A percentile compares a stretch with the other conserved stretches of the same genome.
These are phyloP conservation scores for Temnopleurus reevesii DNA, from an alignment of 53 echinoderm and acorn worm species.

Conservation along the genomic window DNA sequence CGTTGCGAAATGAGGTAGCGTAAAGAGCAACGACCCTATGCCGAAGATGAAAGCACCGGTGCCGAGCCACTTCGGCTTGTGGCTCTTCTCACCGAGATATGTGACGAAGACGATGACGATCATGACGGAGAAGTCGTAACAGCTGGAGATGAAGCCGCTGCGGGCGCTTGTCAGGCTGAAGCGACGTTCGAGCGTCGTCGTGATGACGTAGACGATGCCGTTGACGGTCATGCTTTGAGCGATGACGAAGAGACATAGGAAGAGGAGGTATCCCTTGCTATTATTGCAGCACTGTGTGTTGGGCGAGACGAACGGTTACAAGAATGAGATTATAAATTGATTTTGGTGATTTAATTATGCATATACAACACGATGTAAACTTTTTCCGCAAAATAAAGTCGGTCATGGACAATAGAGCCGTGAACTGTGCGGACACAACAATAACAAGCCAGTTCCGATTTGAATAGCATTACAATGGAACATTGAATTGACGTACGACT, in stretches of 20 bases:
- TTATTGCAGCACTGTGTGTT: conserved; percentile 68
- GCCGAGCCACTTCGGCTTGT: conserved; percentile 85
- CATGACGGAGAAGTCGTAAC: conserved; percentile 93
- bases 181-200: conserved; percentile 81
- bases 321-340: neutral
- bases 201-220: conserved; percentile 86
- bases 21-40: conserved; percentile 74
- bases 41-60: conserved; percentile 79
- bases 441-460: no score
- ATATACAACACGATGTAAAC: neutral
- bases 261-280: conserved; percentile 81
- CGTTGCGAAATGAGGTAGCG: conserved; percentile 85
- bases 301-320: neutral
- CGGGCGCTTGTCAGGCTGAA: conserved; percentile 85
- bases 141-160: conserved; percentile 90
- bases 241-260: conserved; percentile 77
- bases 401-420: neutral
- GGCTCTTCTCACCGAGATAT: conserved; percentile 83
- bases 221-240: conserved; percentile 95
- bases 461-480: no score
- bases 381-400: neutral
- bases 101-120: conserved; percentile 86
- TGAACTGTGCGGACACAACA: no score
- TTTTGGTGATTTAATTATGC: neutral
- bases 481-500: no score